These are phyloP conservation scores for Apogon hyalosoma DNA, from an alignment of 2,797 vertebrate genomes.

Conservation along the genomic window DNA sequence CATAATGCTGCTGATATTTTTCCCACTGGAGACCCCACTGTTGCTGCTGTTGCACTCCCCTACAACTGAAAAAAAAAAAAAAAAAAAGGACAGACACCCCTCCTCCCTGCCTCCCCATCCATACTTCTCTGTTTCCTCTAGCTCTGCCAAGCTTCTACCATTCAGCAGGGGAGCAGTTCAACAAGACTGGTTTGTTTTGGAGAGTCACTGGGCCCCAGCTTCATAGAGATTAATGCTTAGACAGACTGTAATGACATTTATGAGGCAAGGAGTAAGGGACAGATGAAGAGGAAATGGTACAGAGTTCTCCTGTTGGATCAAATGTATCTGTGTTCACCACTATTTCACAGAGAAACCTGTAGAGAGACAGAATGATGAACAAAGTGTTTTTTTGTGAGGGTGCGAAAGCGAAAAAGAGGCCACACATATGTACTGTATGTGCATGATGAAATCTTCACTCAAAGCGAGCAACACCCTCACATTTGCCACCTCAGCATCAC, in stretches of 20 bases:
- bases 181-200: conserved; percentile 81
- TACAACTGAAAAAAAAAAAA: conserved; percentile 36
- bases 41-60: conserved; percentile 70
- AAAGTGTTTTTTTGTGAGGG: conserved; percentile 13
- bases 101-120: conserved; percentile 48
- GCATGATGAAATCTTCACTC: conserved; percentile 7
- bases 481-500: conserved; percentile 40
- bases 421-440: neutral
- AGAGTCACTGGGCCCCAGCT: conserved; percentile 74
- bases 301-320: conserved; percentile 57
- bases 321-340: conserved; percentile 34
- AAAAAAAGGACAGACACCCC: conserved; percentile 60
- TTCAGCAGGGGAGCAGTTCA: conserved; percentile 76
- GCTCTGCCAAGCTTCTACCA: conserved; percentile 79
- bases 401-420: conserved; percentile 11
- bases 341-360: conserved; percentile 32
- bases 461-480: conserved; percentile 11
- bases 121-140: conserved; percentile 75
- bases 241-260: conserved; percentile 82
- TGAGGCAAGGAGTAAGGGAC: conserved; percentile 70
- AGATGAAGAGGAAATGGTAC: conserved; percentile 53
- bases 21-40: conserved; percentile 80
- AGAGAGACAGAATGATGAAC: conserved; percentile 43
- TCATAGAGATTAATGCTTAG: conserved; percentile 80
- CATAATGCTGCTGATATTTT: conserved; percentile 82